These are phyloP conservation scores for Alcis repandata DNA, from an alignment of 2,888 invertebrate species.

Conservation along the genomic window DNA sequence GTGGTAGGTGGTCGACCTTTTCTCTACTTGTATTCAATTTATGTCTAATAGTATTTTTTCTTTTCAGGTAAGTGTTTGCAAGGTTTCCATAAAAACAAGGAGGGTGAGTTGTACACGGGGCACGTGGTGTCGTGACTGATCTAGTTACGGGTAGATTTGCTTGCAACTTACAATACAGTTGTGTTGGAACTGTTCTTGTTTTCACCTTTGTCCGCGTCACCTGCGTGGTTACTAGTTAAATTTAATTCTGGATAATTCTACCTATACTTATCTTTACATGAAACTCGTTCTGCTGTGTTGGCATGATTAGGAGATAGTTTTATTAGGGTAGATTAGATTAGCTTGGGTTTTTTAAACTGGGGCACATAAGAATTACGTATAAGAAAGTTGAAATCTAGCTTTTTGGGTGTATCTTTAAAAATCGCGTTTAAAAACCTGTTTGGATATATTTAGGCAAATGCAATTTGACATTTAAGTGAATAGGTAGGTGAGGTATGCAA, in stretches of 20 bases:
- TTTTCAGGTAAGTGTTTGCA: constrained; percentile 74
- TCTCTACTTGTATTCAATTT: constrained; percentile 66
- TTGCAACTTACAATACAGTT: background rate
- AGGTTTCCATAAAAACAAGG: constrained; percentile 55
- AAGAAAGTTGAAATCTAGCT: too few species aligned
- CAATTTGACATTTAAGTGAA: too few species aligned
- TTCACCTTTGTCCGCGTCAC: background rate
- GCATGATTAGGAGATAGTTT: too few species aligned
- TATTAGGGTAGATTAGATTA: too few species aligned
- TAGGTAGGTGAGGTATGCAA: background rate
- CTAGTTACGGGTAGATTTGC: constrained; percentile 47
- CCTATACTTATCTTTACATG: background rate
- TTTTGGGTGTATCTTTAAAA: too few species aligned
- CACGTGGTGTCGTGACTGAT: constrained; percentile 19
- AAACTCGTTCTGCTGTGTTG: background rate
- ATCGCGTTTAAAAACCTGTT: too few species aligned
- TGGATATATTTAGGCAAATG: too few species aligned
- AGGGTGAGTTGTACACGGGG: constrained; percentile 56
- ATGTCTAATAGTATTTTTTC: constrained; percentile 70
- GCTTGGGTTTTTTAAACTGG: too few species aligned
- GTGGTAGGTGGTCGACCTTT: constrained; percentile 70
- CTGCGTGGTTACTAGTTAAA: background rate
- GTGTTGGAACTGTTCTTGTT: background rate
- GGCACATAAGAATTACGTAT: too few species aligned
- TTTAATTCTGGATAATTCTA: too few species aligned